Conservation (phyloP, 2,888 invertebrate genomes). For the Tetanocera ferruginea region DNA sequence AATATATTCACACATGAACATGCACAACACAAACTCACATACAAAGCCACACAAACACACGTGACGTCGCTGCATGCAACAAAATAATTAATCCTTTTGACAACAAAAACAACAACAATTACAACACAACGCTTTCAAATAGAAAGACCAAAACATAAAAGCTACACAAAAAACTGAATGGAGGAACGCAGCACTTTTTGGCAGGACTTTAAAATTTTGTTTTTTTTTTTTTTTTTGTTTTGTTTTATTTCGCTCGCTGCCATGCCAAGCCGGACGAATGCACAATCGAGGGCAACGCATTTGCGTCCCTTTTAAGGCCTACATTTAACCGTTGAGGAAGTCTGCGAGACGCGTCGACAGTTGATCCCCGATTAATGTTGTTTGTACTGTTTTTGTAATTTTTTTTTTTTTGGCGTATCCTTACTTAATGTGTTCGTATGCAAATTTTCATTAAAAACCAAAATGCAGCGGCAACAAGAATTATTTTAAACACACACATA, state of each 20-base stretch:
- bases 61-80: constrained; percentile 5
- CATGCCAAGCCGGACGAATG: not conserved
- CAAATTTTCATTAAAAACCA: constrained; percentile 17
- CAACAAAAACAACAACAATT: not conserved
- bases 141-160: not conserved
- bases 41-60: not conserved
- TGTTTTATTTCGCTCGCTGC: no score
- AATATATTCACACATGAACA: not conserved
- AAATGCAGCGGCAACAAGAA: constrained; percentile 8
- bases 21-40: not conserved
- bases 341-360: constrained; percentile 17
- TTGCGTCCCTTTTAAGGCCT: not conserved
- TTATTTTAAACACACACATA: not conserved
- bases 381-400: not conserved
- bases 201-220: not conserved
- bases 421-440: not conserved
- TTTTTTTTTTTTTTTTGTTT: no score
- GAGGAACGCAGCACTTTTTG: not conserved
- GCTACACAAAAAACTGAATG: not conserved
- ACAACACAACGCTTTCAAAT: not conserved
- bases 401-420: not conserved
- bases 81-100: constrained; percentile 36
- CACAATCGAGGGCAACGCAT: not conserved
- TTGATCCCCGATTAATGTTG: constrained; percentile 3
- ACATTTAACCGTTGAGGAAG: not conserved